phyloP scores from a whole-genome alignment of 2,113 vertebrate species.

The Bambusicola thoracicus region DNA sequence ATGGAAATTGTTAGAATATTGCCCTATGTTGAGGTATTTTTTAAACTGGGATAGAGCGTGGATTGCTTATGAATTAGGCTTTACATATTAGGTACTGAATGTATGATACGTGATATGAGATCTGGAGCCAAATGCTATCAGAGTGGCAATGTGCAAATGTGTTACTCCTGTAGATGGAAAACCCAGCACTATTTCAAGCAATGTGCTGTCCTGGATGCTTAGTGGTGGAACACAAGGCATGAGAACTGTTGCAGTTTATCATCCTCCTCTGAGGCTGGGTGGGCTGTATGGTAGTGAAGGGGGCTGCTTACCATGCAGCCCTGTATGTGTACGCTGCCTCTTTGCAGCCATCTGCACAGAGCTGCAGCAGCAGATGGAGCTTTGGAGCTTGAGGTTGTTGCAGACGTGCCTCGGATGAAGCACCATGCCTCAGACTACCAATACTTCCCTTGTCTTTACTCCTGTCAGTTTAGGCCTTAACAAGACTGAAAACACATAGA shows the following conservation, averaged over 20 bases:
- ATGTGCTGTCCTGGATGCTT: accelerated
- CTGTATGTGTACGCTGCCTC: accelerated
- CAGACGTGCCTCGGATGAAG: accelerated
- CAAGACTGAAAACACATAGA: not conserved
- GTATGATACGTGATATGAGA: not conserved
- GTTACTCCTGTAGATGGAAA: not conserved
- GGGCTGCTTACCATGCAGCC: not conserved
- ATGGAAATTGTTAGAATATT: not conserved
- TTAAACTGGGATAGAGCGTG: not conserved
- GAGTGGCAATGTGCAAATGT: not conserved
- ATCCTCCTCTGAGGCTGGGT: accelerated
- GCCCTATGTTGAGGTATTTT: not conserved
- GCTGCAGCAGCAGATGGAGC: not conserved
- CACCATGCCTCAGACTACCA: accelerated
- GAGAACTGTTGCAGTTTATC: not conserved
- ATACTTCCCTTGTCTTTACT: not conserved
- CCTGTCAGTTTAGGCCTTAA: not conserved
- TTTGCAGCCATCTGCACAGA: not conserved
- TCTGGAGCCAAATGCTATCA: not conserved
- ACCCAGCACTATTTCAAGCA: not conserved
- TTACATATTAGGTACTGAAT: not conserved
- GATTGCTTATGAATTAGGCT: not conserved
- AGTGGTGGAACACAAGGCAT: not conserved
- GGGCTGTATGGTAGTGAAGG: not conserved
- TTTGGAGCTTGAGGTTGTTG: accelerated